These are phyloP conservation scores for Ecdyonurus torrentis DNA, from an alignment of 2,888 invertebrate species.

Conservation along the genomic window DNA sequence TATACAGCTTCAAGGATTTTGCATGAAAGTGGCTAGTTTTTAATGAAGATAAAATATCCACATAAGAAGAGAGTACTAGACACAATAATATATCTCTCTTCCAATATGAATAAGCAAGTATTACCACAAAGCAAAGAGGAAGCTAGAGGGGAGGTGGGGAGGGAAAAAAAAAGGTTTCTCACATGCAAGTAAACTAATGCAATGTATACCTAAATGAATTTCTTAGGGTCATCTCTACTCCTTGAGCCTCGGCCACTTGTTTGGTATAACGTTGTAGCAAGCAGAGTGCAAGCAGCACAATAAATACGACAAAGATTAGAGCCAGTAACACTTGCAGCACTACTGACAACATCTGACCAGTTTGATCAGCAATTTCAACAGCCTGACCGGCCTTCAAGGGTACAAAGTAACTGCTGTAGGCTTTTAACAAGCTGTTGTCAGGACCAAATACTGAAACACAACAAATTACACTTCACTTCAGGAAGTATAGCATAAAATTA, in stretches of 20 bases:
- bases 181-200: neutral
- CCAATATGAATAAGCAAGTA: too few species aligned
- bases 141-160: too few species aligned
- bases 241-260: conserved; percentile 41
- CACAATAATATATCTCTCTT: too few species aligned
- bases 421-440: conserved; percentile 32
- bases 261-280: conserved; percentile 46
- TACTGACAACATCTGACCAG: conserved; percentile 19
- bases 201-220: conserved; percentile 42
- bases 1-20: too few species aligned
- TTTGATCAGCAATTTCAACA: conserved; percentile 14
- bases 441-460: conserved; percentile 31
- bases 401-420: conserved; percentile 61
- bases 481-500: too few species aligned
- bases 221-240: conserved; percentile 47
- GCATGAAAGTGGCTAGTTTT: too few species aligned
- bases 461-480: neutral
- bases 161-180: neutral
- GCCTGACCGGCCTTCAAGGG: conserved; percentile 53
- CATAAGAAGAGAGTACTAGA: too few species aligned
- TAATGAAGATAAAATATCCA: too few species aligned
- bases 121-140: too few species aligned
- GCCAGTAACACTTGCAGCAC: conserved; percentile 47
- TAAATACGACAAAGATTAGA: conserved; percentile 40
- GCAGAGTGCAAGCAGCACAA: conserved; percentile 43